Evolutionary conservation across 2,888 invertebrate species (phyloP), one percentile per base, ranked within the genome.

Genomic region (Digitonthophagus gazella): DNA sequence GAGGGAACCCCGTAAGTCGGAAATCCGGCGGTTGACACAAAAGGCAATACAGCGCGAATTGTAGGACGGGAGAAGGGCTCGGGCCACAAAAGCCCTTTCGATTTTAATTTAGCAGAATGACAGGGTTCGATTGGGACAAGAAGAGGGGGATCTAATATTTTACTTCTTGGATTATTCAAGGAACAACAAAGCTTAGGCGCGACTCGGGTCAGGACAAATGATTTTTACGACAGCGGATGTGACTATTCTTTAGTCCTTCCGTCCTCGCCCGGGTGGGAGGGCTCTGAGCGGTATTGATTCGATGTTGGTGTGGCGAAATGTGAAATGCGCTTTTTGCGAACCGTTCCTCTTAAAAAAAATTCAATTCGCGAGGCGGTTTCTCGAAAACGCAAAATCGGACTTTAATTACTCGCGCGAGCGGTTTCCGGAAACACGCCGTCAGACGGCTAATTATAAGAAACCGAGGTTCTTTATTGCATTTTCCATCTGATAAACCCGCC

Each of bases 171-270:
- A 56, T 56, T 19, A 57, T 56, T 67, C 64, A 64, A 65, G 55
- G 63, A 55, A 56, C 58, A 65, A 69, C 69, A 69, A 68, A 66
- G 66, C 66, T 55, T 66, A 69, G 44, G 68, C 28, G 56, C 66
- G 55, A 69, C 61, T n/a, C 15, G 69, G 69, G 69, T 69, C 66
- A 64, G 63, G 66, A 55, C 63, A 66, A 69, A 66, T 63, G 63
- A 66, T 56, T 66, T 61, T 69, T 66, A 20, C 58, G 22, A 16
- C 63, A 20, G 44, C 55, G 65, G 58, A 65, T 16, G 63, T 56
- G 66, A 66, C 54, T 66, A 63, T 63, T 61, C 56, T 65, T 69
- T 66, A 64, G 28, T 44, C 28, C 28, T 44, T 44, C 28, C 28
- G 11, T 5, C 11, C 28, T 44, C 1, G 28, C 8, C 8, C 6